Evolutionary conservation across 2,113 vertebrate species (phyloP).

Genomic region (Macquaria australasica): DNA sequence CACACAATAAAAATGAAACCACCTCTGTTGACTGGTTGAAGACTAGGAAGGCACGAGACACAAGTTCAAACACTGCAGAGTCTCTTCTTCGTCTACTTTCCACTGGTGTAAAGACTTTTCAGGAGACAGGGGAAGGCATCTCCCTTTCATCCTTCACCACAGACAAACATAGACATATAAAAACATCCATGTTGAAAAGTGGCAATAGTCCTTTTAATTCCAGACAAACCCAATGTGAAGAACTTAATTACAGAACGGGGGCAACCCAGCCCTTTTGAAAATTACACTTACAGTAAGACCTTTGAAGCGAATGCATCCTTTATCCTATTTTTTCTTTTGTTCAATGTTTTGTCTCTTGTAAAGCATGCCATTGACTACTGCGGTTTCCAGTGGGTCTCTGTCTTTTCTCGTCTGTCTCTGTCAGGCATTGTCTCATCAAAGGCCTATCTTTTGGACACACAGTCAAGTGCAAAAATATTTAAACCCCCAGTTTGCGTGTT

Average conservation of each 20-base stretch:
- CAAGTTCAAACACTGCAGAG: slow-evolving; percentile 71
- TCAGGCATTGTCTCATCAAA: slow-evolving; percentile 67
- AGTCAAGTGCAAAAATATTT: slow-evolving; percentile 24
- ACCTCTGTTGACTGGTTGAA: slow-evolving; percentile 62
- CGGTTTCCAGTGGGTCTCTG: slow-evolving; percentile 74
- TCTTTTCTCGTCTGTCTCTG: slow-evolving; percentile 67
- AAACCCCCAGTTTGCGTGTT: slow-evolving; percentile 15
- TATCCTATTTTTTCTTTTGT: slow-evolving; percentile 79
- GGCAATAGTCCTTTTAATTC: slow-evolving; percentile 83
- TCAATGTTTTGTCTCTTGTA: slow-evolving; percentile 77
- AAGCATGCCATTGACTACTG: slow-evolving; percentile 78
- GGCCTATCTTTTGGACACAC: slow-evolving; percentile 46
- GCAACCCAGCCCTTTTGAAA: slow-evolving; percentile 81
- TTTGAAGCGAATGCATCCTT: slow-evolving; percentile 81
- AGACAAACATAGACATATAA: slow-evolving; percentile 85
- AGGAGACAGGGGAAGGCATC: slow-evolving; percentile 77
- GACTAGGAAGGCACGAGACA: slow-evolving; percentile 61
- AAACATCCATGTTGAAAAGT: slow-evolving; percentile 81
- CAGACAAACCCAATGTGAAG: slow-evolving; percentile 80
- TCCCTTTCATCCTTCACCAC: slow-evolving; percentile 83
- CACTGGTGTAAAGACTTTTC: slow-evolving; percentile 73
- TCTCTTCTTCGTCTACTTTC: slow-evolving; percentile 72
- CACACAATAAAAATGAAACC: slow-evolving; percentile 70
- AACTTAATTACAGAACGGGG: slow-evolving; percentile 85
- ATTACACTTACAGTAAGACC: slow-evolving; percentile 83